Conservation (phyloP, 2,888 invertebrate species). For the Theodoxus fluviatilis region DNA sequence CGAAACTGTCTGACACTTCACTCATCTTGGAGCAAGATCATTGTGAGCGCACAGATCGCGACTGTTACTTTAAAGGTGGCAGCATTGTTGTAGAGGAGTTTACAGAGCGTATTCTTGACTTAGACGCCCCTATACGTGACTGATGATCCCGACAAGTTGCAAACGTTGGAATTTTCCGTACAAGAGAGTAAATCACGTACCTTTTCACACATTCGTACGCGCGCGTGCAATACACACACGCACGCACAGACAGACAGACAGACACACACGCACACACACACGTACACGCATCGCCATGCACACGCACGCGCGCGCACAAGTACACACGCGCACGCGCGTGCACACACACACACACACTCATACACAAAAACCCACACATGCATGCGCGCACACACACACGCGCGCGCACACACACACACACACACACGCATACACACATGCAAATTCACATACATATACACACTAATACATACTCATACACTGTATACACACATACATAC, state of each 20-base stretch:
- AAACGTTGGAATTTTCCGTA: too few relatives aligned
- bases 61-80: too few relatives aligned
- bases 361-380: neutral
- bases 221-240: too few relatives aligned
- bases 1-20: too few relatives aligned
- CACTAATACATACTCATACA: neutral
- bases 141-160: too few relatives aligned
- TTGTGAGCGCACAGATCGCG: too few relatives aligned
- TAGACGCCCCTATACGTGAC: too few relatives aligned
- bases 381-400: neutral
- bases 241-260: conserved; percentile 6
- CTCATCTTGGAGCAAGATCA: too few relatives aligned
- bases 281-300: neutral
- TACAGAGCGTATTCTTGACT: too few relatives aligned
- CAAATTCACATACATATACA: conserved; percentile 10
- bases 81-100: too few relatives aligned
- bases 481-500: neutral
- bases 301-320: neutral
- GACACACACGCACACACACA: neutral
- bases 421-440: conserved; percentile 4
- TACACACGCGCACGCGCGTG: neutral
- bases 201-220: too few relatives aligned
- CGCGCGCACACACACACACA: neutral
- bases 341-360: neutral
- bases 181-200: too few relatives aligned